phyloP scores from a whole-genome alignment of 2,113 vertebrate genomes.

The Calypte anna region DNA sequence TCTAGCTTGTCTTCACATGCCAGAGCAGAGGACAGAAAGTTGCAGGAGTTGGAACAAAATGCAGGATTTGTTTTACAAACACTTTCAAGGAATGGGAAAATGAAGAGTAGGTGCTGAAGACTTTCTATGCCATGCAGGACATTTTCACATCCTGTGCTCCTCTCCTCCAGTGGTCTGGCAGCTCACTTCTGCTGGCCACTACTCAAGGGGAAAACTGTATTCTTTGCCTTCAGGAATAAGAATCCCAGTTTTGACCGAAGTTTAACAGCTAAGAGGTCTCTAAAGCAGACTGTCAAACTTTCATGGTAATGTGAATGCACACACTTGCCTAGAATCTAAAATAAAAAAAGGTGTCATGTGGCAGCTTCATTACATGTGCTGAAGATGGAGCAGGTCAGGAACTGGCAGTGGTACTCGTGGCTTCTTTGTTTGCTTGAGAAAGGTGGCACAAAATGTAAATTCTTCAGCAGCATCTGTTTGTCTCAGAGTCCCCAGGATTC shows the following conservation, averaged over 20 bases:
- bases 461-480: not conserved
- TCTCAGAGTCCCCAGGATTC: not conserved
- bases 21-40: not conserved
- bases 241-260: not conserved
- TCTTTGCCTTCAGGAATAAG: not conserved
- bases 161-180: not conserved
- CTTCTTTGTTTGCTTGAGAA: not conserved
- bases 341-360: not conserved
- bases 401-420: not conserved
- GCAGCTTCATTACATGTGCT: not conserved
- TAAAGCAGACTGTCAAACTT: not conserved
- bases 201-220: not conserved
- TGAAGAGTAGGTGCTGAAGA: not conserved
- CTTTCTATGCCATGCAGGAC: not conserved
- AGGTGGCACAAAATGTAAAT: not conserved
- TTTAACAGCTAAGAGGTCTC: not conserved
- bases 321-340: not conserved
- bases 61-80: not conserved
- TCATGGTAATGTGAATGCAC: not conserved
- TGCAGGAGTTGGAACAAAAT: not conserved
- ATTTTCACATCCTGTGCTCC: not conserved
- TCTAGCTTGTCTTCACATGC: constrained; percentile 28
- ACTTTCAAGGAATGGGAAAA: not conserved
- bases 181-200: not conserved
- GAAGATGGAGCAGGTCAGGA: not conserved